Conservation (phyloP, 2,797 vertebrate species). For the Vespertilio murinus region DNA sequence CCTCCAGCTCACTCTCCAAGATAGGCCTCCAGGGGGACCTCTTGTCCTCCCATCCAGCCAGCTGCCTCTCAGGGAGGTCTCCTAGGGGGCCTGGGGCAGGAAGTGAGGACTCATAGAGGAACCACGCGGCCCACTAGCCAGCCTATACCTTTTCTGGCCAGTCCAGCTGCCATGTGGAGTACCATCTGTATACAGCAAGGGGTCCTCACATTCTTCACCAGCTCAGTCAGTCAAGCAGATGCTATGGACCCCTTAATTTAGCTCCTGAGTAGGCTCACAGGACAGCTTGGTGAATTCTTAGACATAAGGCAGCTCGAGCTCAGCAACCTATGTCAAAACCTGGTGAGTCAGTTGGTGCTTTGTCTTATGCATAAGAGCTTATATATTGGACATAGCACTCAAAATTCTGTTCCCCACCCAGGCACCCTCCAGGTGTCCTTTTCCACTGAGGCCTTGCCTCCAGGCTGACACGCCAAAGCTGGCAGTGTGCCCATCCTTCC, state of each 20-base stretch:
- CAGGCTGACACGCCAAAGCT: accelerated
- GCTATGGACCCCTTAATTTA: background rate
- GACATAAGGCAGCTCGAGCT: background rate
- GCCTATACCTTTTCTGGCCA: background rate
- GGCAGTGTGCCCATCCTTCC: background rate
- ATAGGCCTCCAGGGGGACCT: background rate
- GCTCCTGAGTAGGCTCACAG: background rate
- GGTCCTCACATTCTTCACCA: background rate
- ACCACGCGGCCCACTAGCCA: background rate
- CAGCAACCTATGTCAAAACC: background rate
- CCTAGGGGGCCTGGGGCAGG: background rate
- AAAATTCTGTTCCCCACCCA: background rate
- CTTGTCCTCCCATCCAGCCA: too few relatives aligned
- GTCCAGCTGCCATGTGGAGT: background rate
- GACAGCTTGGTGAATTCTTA: background rate
- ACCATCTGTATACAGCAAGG: background rate
- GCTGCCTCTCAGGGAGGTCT: background rate
- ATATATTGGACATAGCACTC: background rate
- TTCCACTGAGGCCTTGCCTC: background rate
- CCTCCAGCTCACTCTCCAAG: background rate
- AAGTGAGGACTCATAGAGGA: background rate
- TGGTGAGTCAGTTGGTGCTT: background rate
- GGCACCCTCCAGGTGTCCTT: background rate
- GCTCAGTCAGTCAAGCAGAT: background rate
- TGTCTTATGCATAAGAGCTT: background rate